Evolutionary conservation across 1,140 invertebrate species (phyloP).

Genomic region (Drosophila truncata): DNA sequence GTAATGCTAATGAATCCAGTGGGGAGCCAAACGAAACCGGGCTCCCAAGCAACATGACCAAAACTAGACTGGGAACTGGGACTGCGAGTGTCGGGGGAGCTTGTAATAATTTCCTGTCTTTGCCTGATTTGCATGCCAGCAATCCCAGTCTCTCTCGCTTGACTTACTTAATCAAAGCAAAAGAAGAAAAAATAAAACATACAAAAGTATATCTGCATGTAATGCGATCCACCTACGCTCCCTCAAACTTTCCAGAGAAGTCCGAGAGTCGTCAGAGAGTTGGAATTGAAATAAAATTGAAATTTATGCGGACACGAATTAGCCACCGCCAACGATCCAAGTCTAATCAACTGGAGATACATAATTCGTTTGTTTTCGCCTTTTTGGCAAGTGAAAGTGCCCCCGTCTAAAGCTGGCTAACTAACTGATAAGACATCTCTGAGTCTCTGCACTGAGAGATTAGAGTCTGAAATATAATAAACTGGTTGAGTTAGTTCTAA

Average conservation of each 20-base stretch:
- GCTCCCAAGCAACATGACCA: conserved; percentile 52
- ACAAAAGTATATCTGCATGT: conserved; percentile 35
- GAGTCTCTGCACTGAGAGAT: not conserved
- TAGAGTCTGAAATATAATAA: no score
- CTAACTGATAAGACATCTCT: conserved; percentile 14
- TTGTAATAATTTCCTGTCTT: conserved; percentile 78
- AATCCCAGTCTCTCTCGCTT: conserved; percentile 12
- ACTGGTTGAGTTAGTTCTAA: no score
- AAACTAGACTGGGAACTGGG: conserved; percentile 38
- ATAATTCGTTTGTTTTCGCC: conserved; percentile 40
- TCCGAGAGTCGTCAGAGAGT: not conserved
- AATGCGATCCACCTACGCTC: conserved; percentile 49
- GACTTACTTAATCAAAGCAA: conserved; percentile 52
- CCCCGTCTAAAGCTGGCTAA: not conserved
- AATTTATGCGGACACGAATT: conserved; percentile 45
- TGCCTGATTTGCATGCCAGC: conserved; percentile 68
- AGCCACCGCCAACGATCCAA: conserved; percentile 6
- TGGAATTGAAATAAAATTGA: conserved; percentile 2
- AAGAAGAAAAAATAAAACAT: no score
- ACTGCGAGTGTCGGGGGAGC: not conserved
- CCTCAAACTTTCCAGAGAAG: conserved; percentile 23
- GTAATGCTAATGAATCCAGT: conserved; percentile 78
- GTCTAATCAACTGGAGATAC: conserved; percentile 31
- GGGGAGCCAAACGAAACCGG: conserved; percentile 39
- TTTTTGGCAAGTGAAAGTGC: conserved; percentile 41